Percentiles rank a stretch among this genome's conserved stretches.
Conservation (phyloP, 2,797 vertebrate species). For the Cyprinodon diabolis region DNA sequence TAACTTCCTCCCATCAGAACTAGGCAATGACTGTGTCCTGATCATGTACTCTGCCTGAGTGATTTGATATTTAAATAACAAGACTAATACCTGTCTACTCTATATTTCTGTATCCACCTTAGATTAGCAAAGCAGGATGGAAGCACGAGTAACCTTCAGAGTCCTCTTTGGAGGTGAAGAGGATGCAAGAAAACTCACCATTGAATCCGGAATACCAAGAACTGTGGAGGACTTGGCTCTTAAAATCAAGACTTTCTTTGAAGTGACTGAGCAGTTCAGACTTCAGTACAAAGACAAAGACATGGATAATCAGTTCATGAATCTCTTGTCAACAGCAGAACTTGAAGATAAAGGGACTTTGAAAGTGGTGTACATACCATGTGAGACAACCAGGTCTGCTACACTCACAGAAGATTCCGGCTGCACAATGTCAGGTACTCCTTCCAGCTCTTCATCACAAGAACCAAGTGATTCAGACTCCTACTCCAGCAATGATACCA, state of each 20-base stretch:
- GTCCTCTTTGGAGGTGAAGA: no score
- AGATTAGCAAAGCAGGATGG: no score
- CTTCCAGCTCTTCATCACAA: not conserved
- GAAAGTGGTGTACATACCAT: not conserved
- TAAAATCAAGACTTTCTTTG: slow-evolving; percentile 6
- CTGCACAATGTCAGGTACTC: not conserved
- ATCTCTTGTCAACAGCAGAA: not conserved
- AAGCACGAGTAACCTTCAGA: no score
- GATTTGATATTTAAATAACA: no score
- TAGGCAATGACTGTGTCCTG: no score
- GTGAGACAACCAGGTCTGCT: not conserved
- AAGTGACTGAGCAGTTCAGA: not conserved
- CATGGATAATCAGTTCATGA: not conserved
- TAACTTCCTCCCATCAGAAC: no score
- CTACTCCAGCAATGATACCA: slow-evolving; percentile 3
- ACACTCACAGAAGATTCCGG: not conserved
- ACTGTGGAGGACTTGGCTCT: no score
- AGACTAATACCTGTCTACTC: no score
- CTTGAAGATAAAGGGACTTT: not conserved
- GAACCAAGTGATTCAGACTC: not conserved
- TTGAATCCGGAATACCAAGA: no score
- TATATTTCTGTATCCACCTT: no score
- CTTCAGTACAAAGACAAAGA: not conserved
- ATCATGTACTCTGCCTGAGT: no score
- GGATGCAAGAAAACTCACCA: no score